phyloP scores from a whole-genome alignment of 2,113 vertebrate genomes.

The Bucco capensis region DNA sequence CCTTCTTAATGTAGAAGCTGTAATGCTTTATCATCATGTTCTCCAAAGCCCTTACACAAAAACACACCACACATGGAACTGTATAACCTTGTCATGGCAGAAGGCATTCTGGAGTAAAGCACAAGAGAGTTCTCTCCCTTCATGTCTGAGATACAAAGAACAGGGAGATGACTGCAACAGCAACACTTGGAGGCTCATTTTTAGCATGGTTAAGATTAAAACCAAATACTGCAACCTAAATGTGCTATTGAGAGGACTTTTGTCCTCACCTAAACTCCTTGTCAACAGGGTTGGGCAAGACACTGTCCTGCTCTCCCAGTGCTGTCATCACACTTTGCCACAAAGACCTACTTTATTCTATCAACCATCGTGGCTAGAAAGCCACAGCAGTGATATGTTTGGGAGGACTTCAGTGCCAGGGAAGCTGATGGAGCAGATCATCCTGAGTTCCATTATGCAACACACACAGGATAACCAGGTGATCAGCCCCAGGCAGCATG shows the following conservation, averaged over 20 bases:
- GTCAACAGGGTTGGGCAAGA: not conserved
- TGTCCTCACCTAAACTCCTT: not conserved
- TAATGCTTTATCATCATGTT: not conserved
- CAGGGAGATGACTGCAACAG: not conserved
- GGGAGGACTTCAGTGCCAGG: too few relatives aligned
- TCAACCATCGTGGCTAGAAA: not conserved
- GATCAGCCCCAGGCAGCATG: too few relatives aligned
- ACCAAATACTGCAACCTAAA: not conserved
- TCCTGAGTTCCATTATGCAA: too few relatives aligned
- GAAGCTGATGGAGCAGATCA: too few relatives aligned
- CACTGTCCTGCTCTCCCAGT: not conserved
- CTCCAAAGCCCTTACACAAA: not conserved
- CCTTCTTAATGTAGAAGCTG: not conserved
- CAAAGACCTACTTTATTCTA: not conserved
- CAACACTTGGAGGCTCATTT: not conserved
- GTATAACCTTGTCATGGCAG: not conserved
- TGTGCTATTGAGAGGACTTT: not conserved
- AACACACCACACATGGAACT: not conserved
- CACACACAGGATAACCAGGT: too few relatives aligned
- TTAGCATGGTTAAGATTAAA: not conserved
- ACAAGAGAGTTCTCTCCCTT: not conserved
- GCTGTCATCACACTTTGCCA: not conserved
- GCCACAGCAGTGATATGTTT: accelerated
- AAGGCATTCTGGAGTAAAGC: not conserved
- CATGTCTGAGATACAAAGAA: not conserved